Conservation (phyloP, 2,113 vertebrate species). For the Chlamydotis undulata region DNA sequence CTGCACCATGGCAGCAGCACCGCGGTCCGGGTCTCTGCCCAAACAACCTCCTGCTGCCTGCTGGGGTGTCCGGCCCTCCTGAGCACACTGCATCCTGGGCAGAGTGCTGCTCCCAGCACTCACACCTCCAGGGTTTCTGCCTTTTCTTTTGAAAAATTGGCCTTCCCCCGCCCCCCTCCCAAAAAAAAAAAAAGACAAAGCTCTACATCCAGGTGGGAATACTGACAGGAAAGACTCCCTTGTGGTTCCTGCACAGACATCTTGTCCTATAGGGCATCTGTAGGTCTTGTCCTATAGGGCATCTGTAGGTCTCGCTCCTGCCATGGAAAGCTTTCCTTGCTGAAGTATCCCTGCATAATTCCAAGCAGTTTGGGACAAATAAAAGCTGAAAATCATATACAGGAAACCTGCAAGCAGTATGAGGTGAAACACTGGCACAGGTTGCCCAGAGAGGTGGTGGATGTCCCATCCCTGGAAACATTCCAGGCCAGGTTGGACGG, state of each 20-base stretch:
- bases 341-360: neutral
- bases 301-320: neutral
- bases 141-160: neutral
- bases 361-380: neutral
- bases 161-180: too few species aligned
- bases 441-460: too few species aligned
- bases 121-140: neutral
- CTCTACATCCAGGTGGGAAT: neutral
- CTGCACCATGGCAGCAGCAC: rapidly evolving
- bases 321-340: neutral
- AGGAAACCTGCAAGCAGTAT: neutral
- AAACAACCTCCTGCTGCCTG: neutral
- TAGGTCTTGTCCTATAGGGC: neutral
- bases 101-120: neutral
- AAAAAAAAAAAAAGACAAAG: too few species aligned
- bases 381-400: neutral
- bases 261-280: neutral
- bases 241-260: rapidly evolving
- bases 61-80: rapidly evolving
- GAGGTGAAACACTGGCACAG: neutral
- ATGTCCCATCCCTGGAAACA: too few species aligned
- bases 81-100: neutral
- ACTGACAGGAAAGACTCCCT: neutral
- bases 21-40: neutral
- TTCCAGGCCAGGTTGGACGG: too few species aligned